Conservation (phyloP, 2,888 invertebrate species). For the Julus scanicus region DNA sequence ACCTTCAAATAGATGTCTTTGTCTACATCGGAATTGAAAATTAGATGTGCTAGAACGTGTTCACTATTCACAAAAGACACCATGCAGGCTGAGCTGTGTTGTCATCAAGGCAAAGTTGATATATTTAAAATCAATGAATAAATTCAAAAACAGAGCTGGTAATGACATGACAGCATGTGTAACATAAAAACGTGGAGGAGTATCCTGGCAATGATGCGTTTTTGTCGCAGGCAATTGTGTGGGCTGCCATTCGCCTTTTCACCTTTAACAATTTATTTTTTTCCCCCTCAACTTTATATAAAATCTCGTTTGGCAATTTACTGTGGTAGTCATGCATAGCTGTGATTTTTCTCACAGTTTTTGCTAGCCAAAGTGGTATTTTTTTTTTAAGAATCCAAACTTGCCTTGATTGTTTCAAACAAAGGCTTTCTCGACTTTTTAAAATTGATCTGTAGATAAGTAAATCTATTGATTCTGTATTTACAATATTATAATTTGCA, state of each 20-base stretch:
- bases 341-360: not conserved
- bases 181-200: not conserved
- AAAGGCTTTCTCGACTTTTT: no score
- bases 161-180: not conserved
- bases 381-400: no score
- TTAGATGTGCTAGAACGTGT: no score
- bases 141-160: not conserved
- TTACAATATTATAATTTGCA: no score
- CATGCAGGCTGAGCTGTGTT: no score
- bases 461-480: no score
- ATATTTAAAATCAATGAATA: conserved; percentile 12
- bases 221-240: not conserved
- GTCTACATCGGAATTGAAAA: no score
- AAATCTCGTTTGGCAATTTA: conserved; percentile 15
- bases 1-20: no score
- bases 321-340: not conserved
- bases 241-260: not conserved
- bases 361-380: not conserved
- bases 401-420: no score
- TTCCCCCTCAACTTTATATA: not conserved
- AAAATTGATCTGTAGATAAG: no score
- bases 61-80: no score
- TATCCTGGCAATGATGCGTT: conserved; percentile 3
- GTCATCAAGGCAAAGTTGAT: not conserved
- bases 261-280: not conserved